These are phyloP conservation scores for Thalassarche chlororhynchos DNA, from an alignment of 2,113 vertebrate genomes.

Conservation along the genomic window DNA sequence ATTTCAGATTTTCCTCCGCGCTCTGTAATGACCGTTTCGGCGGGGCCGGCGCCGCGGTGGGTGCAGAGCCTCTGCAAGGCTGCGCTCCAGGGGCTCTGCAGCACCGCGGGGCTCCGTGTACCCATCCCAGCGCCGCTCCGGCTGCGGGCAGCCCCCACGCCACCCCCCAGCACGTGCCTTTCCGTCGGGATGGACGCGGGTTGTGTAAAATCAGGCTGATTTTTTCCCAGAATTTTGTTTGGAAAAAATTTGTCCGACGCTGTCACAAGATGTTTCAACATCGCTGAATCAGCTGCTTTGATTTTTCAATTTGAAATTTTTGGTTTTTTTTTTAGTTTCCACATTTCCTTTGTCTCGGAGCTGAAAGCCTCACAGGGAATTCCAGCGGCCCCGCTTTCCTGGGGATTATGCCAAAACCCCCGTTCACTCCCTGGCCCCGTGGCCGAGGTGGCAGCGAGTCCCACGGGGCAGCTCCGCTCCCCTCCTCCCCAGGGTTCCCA, in stretches of 20 bases:
- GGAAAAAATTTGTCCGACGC: not conserved
- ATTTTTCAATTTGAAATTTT: not conserved
- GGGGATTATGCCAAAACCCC: not conserved
- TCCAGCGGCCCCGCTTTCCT: not conserved
- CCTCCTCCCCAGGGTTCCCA: not conserved
- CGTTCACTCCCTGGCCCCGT: accelerated
- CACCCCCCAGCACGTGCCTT: not conserved
- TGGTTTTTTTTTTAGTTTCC: not conserved
- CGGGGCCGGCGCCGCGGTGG: not conserved
- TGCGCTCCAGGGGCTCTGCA: not conserved
- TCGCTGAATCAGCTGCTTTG: constrained; percentile 49
- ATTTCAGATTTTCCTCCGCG: not conserved
- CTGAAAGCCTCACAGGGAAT: not conserved
- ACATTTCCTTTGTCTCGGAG: constrained; percentile 43
- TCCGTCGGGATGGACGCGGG: accelerated
- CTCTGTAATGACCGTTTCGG: not conserved
- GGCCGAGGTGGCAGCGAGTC: not conserved
- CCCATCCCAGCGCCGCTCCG: not conserved
- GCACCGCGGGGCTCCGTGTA: not conserved
- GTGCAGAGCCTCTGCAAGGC: not conserved
- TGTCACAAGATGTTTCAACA: constrained; percentile 39
- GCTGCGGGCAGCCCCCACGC: not conserved
- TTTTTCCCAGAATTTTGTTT: not conserved
- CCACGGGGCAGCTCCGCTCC: not conserved
- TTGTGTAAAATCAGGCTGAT: not conserved